phyloP scores from a whole-genome alignment of 2,888 invertebrate species.

The Drosophila anomelani region DNA sequence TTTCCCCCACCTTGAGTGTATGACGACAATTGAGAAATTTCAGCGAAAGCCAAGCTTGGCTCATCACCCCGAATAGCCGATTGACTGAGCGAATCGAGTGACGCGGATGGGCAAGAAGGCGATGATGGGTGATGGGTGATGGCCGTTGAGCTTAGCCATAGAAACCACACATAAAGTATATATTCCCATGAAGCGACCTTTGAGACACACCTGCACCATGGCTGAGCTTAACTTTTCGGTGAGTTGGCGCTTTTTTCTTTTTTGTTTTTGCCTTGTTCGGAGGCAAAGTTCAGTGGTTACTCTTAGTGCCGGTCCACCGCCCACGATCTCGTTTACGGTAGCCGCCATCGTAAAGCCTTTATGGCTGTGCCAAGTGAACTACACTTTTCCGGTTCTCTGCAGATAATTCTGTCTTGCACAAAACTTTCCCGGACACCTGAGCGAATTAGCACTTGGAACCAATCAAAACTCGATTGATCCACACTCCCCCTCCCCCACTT shows the following conservation, averaged over 20 bases:
- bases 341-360: neutral
- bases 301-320: neutral
- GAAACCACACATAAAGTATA: neutral
- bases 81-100: slow-evolving; percentile 4
- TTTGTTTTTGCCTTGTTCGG: too few relatives aligned
- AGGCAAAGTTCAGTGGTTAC: neutral
- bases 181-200: slow-evolving; percentile 12
- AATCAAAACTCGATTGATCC: slow-evolving; percentile 16
- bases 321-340: slow-evolving; percentile 2
- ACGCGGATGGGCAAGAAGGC: slow-evolving; percentile 1
- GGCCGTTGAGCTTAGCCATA: slow-evolving; percentile 4
- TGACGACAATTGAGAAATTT: slow-evolving; percentile 46
- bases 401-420: slow-evolving; percentile 17
- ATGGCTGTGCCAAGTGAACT: slow-evolving; percentile 18
- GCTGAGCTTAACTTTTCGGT: slow-evolving; percentile 1
- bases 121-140: neutral
- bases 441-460: slow-evolving; percentile 31
- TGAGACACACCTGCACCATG: slow-evolving; percentile 2
- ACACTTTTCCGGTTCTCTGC: slow-evolving; percentile 32
- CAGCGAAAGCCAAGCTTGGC: slow-evolving; percentile 35
- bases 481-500: neutral
- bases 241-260: slow-evolving; percentile 10
- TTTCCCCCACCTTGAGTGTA: slow-evolving; percentile 13
- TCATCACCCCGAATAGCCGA: slow-evolving; percentile 31
- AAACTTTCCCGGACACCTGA: slow-evolving; percentile 18